Evolutionary conservation across 2,797 vertebrate species (phyloP).

Genomic region (Anguilla pacifica): DNA sequence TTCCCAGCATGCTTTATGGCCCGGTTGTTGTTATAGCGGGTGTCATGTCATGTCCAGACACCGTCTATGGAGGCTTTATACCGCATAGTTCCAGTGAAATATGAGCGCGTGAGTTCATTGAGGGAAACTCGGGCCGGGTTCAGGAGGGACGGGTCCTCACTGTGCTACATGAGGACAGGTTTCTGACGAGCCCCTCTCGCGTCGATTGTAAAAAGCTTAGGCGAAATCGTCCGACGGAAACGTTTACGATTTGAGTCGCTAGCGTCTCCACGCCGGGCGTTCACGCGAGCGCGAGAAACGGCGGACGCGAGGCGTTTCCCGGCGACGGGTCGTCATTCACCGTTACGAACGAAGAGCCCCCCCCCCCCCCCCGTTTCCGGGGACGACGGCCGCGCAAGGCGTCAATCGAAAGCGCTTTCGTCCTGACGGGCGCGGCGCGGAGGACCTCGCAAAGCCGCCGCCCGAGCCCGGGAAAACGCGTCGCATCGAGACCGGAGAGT

Average conservation of each 20-base stretch:
- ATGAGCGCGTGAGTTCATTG: background rate
- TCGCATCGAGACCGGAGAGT: constrained; percentile 32
- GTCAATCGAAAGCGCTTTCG: constrained; percentile 41
- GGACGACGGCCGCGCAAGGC: constrained; percentile 29
- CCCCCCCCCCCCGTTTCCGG: constrained; percentile 18
- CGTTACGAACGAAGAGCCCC: constrained; percentile 6
- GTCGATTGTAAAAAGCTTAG: background rate
- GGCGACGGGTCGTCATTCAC: constrained; percentile 17
- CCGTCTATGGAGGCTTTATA: background rate
- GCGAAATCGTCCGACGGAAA: background rate
- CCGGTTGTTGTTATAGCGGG: background rate
- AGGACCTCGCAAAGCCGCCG: constrained; percentile 33
- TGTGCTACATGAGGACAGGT: background rate
- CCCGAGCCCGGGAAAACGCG: constrained; percentile 28
- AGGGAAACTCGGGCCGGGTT: background rate
- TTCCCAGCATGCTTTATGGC: background rate
- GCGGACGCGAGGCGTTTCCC: background rate
- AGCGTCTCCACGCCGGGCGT: background rate
- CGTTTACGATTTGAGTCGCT: background rate
- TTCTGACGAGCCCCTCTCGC: background rate
- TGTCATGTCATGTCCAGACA: background rate
- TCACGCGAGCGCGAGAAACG: constrained; percentile 8
- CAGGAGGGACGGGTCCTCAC: background rate
- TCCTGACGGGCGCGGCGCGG: constrained; percentile 25
- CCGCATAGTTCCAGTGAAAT: background rate